A percentile compares a stretch with the other conserved stretches of the same genome.
phyloP scores from a whole-genome alignment of 2,797 vertebrate genomes.

The Halcyon smyrnensis region DNA sequence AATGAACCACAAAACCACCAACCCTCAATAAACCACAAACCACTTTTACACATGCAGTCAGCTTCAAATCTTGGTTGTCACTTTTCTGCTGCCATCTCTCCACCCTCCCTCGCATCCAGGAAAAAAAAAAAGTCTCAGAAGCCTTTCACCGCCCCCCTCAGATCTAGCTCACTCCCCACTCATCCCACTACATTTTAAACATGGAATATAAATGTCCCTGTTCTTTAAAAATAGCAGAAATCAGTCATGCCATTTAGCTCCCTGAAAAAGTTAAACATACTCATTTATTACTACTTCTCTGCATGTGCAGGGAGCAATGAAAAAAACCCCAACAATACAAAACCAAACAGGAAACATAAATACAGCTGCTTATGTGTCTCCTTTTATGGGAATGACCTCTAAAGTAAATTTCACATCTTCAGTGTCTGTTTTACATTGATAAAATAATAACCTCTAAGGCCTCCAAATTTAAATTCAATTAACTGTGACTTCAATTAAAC shows the following conservation, averaged over 20 bases:
- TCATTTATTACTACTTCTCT: not conserved
- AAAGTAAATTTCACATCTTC: not conserved
- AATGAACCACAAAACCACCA: no score
- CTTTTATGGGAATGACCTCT: not conserved
- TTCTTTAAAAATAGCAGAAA: not conserved
- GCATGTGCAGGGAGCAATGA: no score
- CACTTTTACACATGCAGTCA: not conserved
- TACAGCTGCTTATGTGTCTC: not conserved
- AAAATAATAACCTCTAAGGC: not conserved
- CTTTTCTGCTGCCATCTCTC: not conserved
- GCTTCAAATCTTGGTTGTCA: not conserved
- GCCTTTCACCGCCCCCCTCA: not conserved
- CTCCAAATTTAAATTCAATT: not conserved
- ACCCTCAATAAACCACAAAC: no score
- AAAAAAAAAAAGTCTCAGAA: not conserved
- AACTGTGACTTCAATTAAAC: not conserved
- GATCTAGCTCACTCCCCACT: not conserved
- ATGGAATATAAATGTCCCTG: not conserved
- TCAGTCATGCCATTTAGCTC: not conserved
- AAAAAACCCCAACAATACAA: not conserved
- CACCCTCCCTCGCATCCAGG: not conserved
- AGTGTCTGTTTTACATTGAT: not conserved
- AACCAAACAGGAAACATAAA: not conserved
- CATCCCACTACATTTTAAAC: not conserved
- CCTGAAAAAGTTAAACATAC: not conserved